phyloP scores from a whole-genome alignment of 2,888 invertebrate species.

The Boloria selene region DNA sequence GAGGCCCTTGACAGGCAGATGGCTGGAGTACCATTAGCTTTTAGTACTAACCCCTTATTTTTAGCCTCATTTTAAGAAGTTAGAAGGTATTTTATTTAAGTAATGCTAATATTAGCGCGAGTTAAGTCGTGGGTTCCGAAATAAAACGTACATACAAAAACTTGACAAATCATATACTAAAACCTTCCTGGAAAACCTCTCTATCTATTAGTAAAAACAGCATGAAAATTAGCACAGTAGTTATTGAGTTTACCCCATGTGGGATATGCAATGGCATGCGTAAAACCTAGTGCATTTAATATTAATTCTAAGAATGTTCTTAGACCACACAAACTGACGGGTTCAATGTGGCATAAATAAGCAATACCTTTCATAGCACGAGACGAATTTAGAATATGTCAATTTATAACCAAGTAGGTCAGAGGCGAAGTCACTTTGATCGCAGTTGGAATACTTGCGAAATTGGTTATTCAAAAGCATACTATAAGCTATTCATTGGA shows the following conservation, averaged over 20 bases:
- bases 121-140: too few species aligned
- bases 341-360: not conserved
- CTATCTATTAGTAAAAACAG: too few species aligned
- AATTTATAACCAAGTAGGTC: conserved; percentile 6
- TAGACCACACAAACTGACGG: conserved; percentile 3
- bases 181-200: too few species aligned
- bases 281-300: too few species aligned
- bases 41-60: conserved; percentile 10
- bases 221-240: too few species aligned
- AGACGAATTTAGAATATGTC: conserved; percentile 13
- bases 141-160: too few species aligned
- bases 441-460: not conserved
- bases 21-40: conserved; percentile 13
- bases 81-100: not conserved
- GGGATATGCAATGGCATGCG: too few species aligned
- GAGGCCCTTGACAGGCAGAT: conserved; percentile 12
- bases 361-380: not conserved
- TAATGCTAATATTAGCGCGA: too few species aligned
- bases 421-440: not conserved
- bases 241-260: too few species aligned
- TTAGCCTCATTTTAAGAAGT: not conserved
- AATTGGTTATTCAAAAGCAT: not conserved
- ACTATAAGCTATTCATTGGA: too few species aligned
- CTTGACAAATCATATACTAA: too few species aligned
- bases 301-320: conserved; percentile 4